Evolutionary conservation across 2,113 vertebrate genomes (phyloP).

Genomic region (Pseudorectes ferrugineus): DNA sequence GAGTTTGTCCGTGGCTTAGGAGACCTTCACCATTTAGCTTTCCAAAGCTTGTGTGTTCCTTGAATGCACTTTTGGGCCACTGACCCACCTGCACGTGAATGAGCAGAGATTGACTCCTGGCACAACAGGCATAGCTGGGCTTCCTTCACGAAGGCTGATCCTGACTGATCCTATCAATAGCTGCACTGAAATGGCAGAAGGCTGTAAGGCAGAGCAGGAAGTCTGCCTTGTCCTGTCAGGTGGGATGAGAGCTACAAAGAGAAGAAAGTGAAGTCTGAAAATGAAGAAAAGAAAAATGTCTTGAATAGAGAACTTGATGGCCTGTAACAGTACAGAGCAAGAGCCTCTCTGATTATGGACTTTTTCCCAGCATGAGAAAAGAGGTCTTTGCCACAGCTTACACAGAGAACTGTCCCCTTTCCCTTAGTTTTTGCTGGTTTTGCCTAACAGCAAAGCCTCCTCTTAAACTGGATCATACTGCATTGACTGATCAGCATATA

Average conservation of each 20-base stretch:
- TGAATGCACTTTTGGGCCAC: neutral
- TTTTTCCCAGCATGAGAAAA: neutral
- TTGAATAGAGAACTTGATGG: neutral
- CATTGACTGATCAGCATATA: neutral
- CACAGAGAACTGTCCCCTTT: neutral
- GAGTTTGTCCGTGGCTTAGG: neutral
- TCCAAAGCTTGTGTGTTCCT: neutral
- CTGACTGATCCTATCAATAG: neutral
- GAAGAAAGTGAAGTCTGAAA: neutral
- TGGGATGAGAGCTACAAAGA: neutral
- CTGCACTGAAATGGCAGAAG: neutral
- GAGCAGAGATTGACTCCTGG: neutral
- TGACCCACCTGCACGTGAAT: neutral
- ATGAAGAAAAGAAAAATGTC: neutral
- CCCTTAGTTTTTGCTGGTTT: neutral
- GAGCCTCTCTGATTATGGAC: neutral
- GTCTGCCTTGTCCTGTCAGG: neutral
- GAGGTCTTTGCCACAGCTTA: neutral
- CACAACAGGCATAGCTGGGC: neutral
- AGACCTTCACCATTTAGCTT: neutral
- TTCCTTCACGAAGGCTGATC: neutral
- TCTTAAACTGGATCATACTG: neutral
- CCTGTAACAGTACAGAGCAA: neutral
- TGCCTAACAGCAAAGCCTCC: neutral
- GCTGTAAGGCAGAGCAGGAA: neutral